Conservation (phyloP, 2,888 invertebrate species). For the Drosophila acutilabella region DNA sequence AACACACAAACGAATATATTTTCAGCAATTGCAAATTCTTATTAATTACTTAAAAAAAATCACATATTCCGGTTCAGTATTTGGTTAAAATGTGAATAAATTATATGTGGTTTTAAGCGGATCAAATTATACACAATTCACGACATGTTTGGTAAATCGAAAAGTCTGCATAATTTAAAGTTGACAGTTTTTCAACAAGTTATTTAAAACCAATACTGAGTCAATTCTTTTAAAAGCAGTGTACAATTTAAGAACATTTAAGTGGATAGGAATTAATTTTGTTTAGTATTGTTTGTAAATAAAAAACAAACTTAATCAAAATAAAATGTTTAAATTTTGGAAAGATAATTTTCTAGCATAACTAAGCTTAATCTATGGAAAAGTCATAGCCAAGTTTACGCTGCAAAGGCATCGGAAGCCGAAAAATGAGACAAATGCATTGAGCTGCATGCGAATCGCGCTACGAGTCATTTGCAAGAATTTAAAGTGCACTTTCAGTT, state of each 20-base stretch:
- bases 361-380: conserved; percentile 1
- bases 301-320: no score
- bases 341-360: neutral
- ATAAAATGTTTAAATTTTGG: no score
- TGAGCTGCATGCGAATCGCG: conserved; percentile 15
- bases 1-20: neutral
- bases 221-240: no score
- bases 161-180: neutral
- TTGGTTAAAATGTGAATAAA: neutral
- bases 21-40: neutral
- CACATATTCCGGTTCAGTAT: neutral
- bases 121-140: neutral
- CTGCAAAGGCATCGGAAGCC: neutral
- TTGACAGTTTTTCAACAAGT: no score
- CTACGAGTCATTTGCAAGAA: conserved; percentile 82
- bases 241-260: no score
- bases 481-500: conserved; percentile 83
- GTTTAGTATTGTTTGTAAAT: no score
- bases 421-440: neutral
- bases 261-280: no score
- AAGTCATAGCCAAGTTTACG: conserved; percentile 16
- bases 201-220: no score
- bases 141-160: neutral
- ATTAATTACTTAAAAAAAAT: neutral
- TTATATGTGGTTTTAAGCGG: neutral